Evolutionary conservation across 2,888 invertebrate genomes (phyloP).

Genomic region (Nephrotoma flavescens): DNA sequence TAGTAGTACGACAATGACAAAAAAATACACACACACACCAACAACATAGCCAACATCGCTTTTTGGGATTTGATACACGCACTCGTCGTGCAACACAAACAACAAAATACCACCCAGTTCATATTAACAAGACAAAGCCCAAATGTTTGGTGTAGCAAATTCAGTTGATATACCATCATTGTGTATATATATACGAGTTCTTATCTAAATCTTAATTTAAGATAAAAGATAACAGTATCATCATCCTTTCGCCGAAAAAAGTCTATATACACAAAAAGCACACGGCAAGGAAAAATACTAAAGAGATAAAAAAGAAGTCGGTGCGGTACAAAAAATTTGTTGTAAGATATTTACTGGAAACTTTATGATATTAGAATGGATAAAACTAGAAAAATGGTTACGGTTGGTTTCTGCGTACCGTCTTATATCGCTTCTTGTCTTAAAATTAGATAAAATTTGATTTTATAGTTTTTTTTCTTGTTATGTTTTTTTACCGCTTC

Average conservation of each 20-base stretch:
- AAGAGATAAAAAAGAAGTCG: neutral
- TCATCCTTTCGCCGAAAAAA: neutral
- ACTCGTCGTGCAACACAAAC: neutral
- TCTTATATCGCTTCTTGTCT: neutral
- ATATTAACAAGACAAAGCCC: neutral
- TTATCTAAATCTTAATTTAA: neutral
- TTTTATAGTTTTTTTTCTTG: neutral
- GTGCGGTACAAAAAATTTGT: neutral
- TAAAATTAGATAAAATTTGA: neutral
- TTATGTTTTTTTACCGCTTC: neutral
- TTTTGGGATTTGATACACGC: neutral
- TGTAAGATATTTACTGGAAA: neutral
- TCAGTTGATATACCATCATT: neutral
- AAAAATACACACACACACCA: neutral
- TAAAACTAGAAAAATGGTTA: neutral
- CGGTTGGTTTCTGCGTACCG: neutral
- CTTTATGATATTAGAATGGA: neutral
- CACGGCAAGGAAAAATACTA: neutral
- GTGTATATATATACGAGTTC: neutral
- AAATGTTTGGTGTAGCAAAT: neutral
- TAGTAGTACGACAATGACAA: neutral
- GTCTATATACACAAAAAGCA: too few relatives aligned
- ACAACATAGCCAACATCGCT: neutral
- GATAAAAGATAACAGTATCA: neutral
- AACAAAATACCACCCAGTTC: neutral